Evolutionary conservation across 2,113 vertebrate species (phyloP).

Genomic region (Fulmarus glacialis): DNA sequence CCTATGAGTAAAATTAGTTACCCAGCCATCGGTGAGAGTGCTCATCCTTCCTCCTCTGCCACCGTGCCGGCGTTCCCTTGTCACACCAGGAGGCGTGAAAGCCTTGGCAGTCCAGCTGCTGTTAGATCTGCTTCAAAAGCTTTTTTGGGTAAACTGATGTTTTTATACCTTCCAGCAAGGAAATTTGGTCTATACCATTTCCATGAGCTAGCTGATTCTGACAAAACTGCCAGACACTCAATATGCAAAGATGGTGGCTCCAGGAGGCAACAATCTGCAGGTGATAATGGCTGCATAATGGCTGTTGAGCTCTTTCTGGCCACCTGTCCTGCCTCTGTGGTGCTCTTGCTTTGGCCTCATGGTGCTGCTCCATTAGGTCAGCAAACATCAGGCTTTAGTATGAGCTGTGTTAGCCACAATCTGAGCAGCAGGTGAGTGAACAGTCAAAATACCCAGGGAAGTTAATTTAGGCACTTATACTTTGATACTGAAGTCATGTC

Average conservation of each 20-base stretch:
- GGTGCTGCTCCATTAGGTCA: background rate
- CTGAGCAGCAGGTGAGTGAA: background rate
- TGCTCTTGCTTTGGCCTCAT: background rate
- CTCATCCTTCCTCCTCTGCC: background rate
- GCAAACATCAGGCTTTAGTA: background rate
- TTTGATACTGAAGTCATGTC: background rate
- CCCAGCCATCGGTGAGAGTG: background rate
- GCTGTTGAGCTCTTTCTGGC: background rate
- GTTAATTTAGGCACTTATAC: background rate
- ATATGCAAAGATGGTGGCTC: background rate
- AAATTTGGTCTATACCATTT: background rate
- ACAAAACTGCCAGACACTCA: no score
- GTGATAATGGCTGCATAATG: background rate
- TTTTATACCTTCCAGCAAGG: background rate
- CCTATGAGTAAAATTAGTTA: background rate
- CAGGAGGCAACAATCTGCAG: background rate
- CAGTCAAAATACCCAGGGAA: background rate
- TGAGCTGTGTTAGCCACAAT: background rate
- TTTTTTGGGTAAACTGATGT: background rate
- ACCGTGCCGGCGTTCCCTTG: fast-evolving
- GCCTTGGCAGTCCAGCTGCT: background rate
- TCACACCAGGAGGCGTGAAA: background rate
- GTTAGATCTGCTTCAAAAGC: background rate
- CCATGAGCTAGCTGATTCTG: background rate
- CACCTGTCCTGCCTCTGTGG: background rate